Base-by-base conservation (phyloP, 2,888 invertebrate species). In the Rapana venosa region DNA sequence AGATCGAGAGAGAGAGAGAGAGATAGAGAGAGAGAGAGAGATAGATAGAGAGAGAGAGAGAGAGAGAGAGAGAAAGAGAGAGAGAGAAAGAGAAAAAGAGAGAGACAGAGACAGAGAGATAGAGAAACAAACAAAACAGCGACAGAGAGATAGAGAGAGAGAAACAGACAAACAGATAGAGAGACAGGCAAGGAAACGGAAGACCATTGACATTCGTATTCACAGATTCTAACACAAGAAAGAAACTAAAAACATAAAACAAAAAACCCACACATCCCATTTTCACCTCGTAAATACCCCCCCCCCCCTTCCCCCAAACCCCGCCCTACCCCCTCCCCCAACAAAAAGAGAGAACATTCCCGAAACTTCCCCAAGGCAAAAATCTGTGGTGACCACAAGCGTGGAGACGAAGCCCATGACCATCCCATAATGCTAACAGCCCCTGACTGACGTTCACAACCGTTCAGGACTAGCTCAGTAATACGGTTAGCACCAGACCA, bases 101-200 rank as follows among this genome's bases (percentile, higher is more conserved):
- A 83, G 56, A 83, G 83, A 83, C 47, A 83, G 83, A 83, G 83
- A 83, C 35, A 83, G 83, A 83, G 13, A 56, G 56, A 83, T 26
- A 83, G 83, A 83, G 47, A 83, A 47, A 56, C 22, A 56, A 47
- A 56, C 26, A 30, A 15, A 26, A 83, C 36, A 83, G 83, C 35
- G 36, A 83, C 8, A 36, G 47, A 15, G n/a, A 74, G 22, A 74
- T 15, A 26, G 22, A 74, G 74, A 77, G 20, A 83, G 83, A 83
- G 47, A 83, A 26, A 83, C 47, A 83, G 47, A 83, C 47, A 83
- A 26, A 83, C 47, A 83, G 47, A 83, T 26, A 83, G 83, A 83
- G 13, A 47, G 26, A 35, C 26, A 77, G 30, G n/a, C 74, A 77
- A 13, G n/a, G 13, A 77, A 30, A 77, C 61, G 8, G 8, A 15